Conservation (phyloP, 1,140 invertebrate species). For the Papilio helenus region DNA sequence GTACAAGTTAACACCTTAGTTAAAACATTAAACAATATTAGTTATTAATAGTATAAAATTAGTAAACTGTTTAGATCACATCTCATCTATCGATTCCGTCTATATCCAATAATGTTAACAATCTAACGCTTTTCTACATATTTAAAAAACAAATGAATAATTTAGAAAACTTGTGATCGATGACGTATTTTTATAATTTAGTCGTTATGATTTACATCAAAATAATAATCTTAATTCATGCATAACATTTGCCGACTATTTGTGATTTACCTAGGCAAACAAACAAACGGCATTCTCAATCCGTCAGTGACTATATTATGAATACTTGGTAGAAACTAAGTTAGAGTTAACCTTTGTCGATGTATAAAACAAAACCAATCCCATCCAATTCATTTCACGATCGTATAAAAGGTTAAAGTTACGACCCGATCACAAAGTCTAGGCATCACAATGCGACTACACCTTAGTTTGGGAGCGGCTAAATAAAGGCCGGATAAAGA, state of each 20-base stretch:
- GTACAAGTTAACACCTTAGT: no score
- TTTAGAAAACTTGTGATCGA: neutral
- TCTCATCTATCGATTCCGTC: neutral
- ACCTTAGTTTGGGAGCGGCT: conserved; percentile 9
- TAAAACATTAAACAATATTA: neutral
- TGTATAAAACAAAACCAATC: neutral
- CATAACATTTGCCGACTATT: no score
- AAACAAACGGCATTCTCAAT: no score
- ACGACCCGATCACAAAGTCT: neutral
- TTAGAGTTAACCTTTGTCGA: neutral
- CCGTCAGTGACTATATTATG: neutral
- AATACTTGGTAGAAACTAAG: no score
- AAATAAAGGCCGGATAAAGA: conserved; percentile 34
- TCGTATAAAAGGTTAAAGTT: neutral
- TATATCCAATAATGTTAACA: no score
- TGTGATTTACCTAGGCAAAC: no score
- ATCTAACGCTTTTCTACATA: neutral
- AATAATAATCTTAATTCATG: no score
- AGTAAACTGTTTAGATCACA: neutral
- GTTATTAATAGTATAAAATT: neutral
- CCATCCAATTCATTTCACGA: neutral
- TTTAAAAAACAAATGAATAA: neutral
- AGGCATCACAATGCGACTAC: conserved; percentile 1
- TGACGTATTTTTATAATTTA: neutral
- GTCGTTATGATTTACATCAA: neutral